Evolutionary conservation across 1,140 invertebrate species (phyloP).

Genomic region (Streblospio benedicti): DNA sequence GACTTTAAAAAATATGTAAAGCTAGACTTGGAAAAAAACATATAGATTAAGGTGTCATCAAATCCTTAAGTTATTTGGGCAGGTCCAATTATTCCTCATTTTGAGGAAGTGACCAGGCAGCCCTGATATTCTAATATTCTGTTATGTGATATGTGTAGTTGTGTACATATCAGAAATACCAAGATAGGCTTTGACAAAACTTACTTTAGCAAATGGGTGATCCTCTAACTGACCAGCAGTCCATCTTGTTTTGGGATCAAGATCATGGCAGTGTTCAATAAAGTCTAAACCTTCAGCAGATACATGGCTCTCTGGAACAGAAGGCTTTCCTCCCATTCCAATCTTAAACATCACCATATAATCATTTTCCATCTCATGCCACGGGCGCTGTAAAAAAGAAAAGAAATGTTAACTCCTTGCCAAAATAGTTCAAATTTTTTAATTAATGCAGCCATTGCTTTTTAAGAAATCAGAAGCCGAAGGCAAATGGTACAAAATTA

Average conservation of each 20-base stretch:
- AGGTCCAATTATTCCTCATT: too few species aligned
- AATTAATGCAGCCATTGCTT: not conserved
- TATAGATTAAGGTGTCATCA: too few species aligned
- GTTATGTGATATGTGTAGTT: too few species aligned
- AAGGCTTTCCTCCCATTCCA: constrained; percentile 55
- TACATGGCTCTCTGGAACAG: constrained; percentile 82
- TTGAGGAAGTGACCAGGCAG: too few species aligned
- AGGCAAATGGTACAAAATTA: not conserved
- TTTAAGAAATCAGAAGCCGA: not conserved
- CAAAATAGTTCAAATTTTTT: too few species aligned
- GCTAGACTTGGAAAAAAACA: too few species aligned
- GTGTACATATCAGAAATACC: too few species aligned
- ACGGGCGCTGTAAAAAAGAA: constrained; percentile 58
- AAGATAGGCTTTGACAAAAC: not conserved
- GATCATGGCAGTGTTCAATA: constrained; percentile 67
- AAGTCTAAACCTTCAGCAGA: constrained; percentile 64
- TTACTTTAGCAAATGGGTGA: constrained; percentile 71
- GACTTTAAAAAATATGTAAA: too few species aligned
- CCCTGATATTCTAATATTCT: too few species aligned
- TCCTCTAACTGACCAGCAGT: constrained; percentile 77
- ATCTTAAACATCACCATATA: constrained; percentile 46
- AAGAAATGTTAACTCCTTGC: too few species aligned
- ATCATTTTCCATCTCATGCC: constrained; percentile 42
- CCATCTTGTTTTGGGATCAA: constrained; percentile 74
- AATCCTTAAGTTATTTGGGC: too few species aligned